Evolutionary conservation across 1,140 invertebrate genomes (phyloP), one percentile per base, ranked within the genome.

Genomic region (Drosophila lini): DNA sequence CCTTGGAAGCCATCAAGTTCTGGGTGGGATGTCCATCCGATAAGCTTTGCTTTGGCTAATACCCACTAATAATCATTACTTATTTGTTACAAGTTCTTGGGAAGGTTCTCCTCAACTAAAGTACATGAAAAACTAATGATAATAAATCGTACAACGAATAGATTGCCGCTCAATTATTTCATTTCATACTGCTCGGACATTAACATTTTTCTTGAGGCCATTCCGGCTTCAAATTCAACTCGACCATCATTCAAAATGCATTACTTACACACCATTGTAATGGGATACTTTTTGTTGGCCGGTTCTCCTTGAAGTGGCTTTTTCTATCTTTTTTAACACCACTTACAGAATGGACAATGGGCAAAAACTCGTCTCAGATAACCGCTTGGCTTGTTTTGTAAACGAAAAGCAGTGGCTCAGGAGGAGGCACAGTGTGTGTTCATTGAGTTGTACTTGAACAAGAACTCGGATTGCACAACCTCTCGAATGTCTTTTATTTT

Each of bases 401-500:
- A 70, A 68, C 22, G 64, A 58, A 75, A 45, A 42, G 60, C 55
- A 62, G 38, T 53, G 36, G 60, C 31, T 34, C 13, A 59, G 56
- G 48, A 74, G 71, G 53, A 50, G 36, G 48, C 41, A 22, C 47
- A 57, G 22, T 25, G 31, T 47, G 38, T 58, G 34, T 55, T 50
- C 62, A 76, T 76, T 76, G 74, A 69, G 63, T 70, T 58, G 64
- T 78, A 78, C 75, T 78, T 78, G 75, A 63, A 70, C 25, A 78
- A 78, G 75, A 78, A 78, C 74, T 78, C 75, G 74, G 57, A 78
- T 78, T 78, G 75, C 75, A 78, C 69, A 78, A 78, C 58, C 50
- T 57, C 50, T 40, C 42, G 47, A 67, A 64, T 28, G 47, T 15
- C 41, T 50, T 50, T 70, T 58, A 53, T 50, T 68, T 42, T 40